Base-by-base conservation (phyloP, 2,797 vertebrate genomes). In the Scyliorhinus canicula region DNA sequence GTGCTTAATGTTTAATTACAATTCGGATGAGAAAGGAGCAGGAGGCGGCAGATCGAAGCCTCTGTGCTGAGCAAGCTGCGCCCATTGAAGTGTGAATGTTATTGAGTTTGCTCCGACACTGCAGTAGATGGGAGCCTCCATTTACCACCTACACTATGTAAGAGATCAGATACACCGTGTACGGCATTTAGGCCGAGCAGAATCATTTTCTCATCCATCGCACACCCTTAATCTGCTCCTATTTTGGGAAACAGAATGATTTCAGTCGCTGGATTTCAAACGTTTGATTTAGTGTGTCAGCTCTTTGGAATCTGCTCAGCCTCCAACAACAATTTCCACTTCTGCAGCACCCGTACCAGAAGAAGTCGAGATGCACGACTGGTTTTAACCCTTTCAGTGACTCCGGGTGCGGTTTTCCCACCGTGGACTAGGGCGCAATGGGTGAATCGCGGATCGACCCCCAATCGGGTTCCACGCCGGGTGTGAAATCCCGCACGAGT, bases 1-100 rank as follows among this genome's bases (percentile, higher is more conserved):
- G n/a, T 93, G n/a, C 90, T 93, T 93, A 65, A 93, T 93, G 57
- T 65, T 93, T 93, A 93, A 93, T 93, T 93, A 65, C 90, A 93
- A 65, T 44, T 26, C n/a, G 7, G 90, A 47, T 21, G 50, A 31
- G 28, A 35, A 86, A 52, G 4, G 24, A 93, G 26, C 60, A 93
- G 31, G 60, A 35, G 19, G 21, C 40, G 12, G 40, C 60, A 44
- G 57, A 47, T 40, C 3, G 60, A 40, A 65, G n/a, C 11, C 40
- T 44, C 90, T 60, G 57, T 57, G 14, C n/a, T 35, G 35, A 60
- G 57, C 9, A 82, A 14, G 55, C 57, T 90, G 86, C 2, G 40
- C 84, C 24, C n/a, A 44, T 9, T 65, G 57, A 12, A 9, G 90
- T 67, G 90, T 65, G 60, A 65, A 67, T 65, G 90, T 63, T 93